Evolutionary conservation across 2,113 vertebrate genomes (phyloP).

Genomic region (Lophura nycthemera): DNA sequence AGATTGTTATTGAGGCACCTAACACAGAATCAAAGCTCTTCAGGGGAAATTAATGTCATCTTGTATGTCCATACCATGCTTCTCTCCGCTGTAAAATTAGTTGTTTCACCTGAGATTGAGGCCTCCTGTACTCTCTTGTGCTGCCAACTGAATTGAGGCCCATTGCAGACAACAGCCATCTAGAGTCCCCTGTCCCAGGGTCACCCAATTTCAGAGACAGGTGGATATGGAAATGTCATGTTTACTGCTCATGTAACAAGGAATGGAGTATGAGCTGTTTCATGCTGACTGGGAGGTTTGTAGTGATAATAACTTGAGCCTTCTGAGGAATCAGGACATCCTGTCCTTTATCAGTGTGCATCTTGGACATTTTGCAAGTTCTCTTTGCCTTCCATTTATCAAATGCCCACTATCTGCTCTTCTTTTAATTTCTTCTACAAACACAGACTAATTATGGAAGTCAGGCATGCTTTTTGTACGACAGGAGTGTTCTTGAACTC

Average conservation of each 20-base stretch:
- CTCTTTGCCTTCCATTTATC: background rate
- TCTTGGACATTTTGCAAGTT: constrained; percentile 1
- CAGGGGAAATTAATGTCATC: background rate
- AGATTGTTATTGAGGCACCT: background rate
- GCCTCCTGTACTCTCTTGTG: background rate
- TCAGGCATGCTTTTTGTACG: background rate
- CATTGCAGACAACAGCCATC: background rate
- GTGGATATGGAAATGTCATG: background rate
- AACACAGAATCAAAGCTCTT: background rate
- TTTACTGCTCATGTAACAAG: background rate
- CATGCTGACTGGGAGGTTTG: background rate
- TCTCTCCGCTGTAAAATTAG: background rate
- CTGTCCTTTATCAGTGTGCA: background rate
- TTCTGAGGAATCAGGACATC: background rate
- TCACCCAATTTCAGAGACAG: background rate
- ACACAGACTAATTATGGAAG: background rate
- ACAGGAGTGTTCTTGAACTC: background rate
- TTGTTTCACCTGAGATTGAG: background rate
- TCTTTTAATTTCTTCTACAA: constrained; percentile 13
- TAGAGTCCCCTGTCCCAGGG: background rate
- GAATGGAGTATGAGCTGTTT: background rate
- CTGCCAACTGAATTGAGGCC: background rate
- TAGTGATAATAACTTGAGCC: constrained; percentile 35
- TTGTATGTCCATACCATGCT: background rate
- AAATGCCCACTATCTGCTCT: background rate